Evolutionary conservation across 2,888 invertebrate species (phyloP).

Genomic region (Mantis religiosa): DNA sequence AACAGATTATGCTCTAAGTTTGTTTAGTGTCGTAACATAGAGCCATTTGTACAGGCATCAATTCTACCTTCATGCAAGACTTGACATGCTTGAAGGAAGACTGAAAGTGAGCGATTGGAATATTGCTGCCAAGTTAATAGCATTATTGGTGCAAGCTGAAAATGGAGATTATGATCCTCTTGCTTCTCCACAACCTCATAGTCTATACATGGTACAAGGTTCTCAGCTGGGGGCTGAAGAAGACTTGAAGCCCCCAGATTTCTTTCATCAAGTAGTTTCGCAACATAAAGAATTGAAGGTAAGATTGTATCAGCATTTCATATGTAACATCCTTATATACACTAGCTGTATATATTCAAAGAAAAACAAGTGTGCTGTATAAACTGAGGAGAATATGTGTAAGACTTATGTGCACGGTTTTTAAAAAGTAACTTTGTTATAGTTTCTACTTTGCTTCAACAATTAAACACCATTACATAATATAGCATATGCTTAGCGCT

Average conservation of each 20-base stretch:
- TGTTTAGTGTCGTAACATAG: no score
- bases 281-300: conserved; percentile 58
- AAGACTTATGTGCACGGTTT: no score
- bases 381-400: no score
- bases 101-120: conserved; percentile 66
- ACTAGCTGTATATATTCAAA: no score
- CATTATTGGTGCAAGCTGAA: conserved; percentile 73
- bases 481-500: no score
- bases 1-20: no score
- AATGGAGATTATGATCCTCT: conserved; percentile 64
- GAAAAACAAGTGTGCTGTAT: no score
- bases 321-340: no score
- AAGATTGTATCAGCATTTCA: conserved; percentile 15
- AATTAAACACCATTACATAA: no score
- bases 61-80: conserved; percentile 79
- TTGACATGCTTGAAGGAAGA: conserved; percentile 70
- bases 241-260: conserved; percentile 58
- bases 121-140: conserved; percentile 66
- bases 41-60: conserved; percentile 55
- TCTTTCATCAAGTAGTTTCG: conserved; percentile 58
- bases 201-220: conserved; percentile 45
- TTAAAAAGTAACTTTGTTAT: no score
- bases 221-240: conserved; percentile 53
- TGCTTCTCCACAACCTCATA: background rate
- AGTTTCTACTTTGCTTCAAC: no score